A percentile compares a stretch with the other conserved stretches of the same genome.
These are phyloP conservation scores for Eidolon helvum DNA, from an alignment of 2,113 vertebrate genomes.

Conservation along the genomic window DNA sequence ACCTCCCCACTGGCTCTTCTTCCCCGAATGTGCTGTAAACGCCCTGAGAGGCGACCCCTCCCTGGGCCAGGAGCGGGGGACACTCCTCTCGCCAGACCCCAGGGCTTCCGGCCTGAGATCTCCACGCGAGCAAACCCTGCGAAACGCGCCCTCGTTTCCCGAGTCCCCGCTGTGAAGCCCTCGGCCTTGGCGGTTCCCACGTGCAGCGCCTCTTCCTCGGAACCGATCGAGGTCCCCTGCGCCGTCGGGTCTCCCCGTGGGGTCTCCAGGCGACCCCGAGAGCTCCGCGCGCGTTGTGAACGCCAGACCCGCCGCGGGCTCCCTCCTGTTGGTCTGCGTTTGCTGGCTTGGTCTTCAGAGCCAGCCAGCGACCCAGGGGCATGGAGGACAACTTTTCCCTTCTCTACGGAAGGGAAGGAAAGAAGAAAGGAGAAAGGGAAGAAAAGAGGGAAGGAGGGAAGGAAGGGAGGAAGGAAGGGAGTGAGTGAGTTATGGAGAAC, in stretches of 20 bases:
- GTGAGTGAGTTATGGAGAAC: no score
- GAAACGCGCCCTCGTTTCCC: background rate
- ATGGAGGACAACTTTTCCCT: background rate
- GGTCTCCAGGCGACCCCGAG: no score
- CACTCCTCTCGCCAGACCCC: background rate
- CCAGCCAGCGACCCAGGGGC: no score
- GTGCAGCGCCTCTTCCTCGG: fast-evolving
- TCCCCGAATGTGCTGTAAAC: no score
- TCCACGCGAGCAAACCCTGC: background rate
- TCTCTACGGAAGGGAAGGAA: background rate
- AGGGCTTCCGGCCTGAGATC: no score
- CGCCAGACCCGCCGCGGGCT: no score
- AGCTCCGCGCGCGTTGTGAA: fast-evolving
- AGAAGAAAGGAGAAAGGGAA: background rate
- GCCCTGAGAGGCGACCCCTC: no score
- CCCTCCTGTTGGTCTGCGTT: background rate
- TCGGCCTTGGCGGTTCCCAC: background rate
- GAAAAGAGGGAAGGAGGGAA: fast-evolving
- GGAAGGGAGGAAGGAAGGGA: fast-evolving
- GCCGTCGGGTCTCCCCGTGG: fast-evolving
- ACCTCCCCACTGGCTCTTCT: background rate
- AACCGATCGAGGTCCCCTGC: fast-evolving
- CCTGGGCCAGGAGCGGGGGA: background rate
- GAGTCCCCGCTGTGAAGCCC: background rate
- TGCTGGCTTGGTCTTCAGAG: background rate